phyloP scores from a whole-genome alignment of 2,797 vertebrate species.

The Peromyscus nudipes region DNA sequence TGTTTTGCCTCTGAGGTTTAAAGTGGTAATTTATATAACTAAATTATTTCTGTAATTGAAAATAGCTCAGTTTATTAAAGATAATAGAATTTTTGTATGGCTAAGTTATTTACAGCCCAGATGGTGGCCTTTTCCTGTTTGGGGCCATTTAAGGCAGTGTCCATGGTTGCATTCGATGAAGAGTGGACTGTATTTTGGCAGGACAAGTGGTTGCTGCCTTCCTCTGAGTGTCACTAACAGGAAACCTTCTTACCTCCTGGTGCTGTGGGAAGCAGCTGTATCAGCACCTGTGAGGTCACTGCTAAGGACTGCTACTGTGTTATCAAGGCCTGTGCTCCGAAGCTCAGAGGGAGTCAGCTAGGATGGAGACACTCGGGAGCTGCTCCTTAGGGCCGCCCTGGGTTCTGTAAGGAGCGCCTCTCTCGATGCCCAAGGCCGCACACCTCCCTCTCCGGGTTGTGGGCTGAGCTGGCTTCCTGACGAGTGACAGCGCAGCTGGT shows the following conservation, averaged over 20 bases:
- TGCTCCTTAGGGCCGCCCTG: background rate
- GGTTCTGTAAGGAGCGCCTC: background rate
- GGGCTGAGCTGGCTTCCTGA: background rate
- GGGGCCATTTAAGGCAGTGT: slow-evolving; percentile 15
- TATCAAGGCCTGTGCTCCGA: background rate
- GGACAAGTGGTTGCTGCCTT: background rate
- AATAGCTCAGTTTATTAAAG: slow-evolving; percentile 45
- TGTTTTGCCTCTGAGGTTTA: slow-evolving; percentile 55
- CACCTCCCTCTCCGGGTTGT: background rate
- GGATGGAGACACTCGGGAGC: background rate
- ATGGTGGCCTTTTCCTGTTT: background rate
- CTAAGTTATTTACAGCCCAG: slow-evolving; percentile 45
- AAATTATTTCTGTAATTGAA: slow-evolving; percentile 59
- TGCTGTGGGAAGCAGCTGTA: background rate
- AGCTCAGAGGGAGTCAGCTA: background rate
- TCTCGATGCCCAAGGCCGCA: background rate
- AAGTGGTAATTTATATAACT: slow-evolving; percentile 58
- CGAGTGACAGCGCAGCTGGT: too few relatives aligned
- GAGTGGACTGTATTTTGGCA: background rate
- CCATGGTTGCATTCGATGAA: background rate
- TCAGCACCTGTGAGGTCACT: background rate
- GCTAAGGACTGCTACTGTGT: background rate
- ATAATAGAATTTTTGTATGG: background rate
- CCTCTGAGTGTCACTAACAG: background rate
- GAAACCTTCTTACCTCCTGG: background rate